A percentile compares a stretch with the other conserved stretches of the same genome.
phyloP scores from a whole-genome alignment of 1,140 invertebrate genomes.

The Drosophila auraria region DNA sequence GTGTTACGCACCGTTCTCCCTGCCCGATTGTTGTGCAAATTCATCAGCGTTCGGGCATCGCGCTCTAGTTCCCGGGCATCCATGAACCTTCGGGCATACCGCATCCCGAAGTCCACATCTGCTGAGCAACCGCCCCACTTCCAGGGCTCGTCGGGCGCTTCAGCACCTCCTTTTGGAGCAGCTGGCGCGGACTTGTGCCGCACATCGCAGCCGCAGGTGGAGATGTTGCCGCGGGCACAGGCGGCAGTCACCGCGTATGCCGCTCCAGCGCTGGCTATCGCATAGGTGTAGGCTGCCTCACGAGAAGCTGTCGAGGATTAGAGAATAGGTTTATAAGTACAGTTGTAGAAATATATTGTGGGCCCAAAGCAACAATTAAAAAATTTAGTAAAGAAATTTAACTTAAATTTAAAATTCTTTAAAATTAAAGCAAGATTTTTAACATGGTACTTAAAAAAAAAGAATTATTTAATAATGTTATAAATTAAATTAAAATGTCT shows the following conservation, averaged over 20 bases:
- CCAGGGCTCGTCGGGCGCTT: conserved; percentile 86
- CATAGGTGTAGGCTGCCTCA: conserved; percentile 96
- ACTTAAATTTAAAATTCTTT: too few relatives aligned
- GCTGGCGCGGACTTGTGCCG: conserved; percentile 56
- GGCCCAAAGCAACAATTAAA: too few relatives aligned
- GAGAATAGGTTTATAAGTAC: background rate
- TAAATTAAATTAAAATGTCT: too few relatives aligned
- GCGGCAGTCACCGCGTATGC: conserved; percentile 95
- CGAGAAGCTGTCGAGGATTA: conserved; percentile 89
- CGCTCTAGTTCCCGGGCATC: conserved; percentile 93
- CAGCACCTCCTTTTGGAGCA: background rate
- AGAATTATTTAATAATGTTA: too few relatives aligned
- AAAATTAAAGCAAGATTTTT: too few relatives aligned
- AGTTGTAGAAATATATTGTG: too few relatives aligned
- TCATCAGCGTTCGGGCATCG: conserved; percentile 96
- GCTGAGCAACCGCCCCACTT: conserved; percentile 96
- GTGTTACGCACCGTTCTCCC: conserved; percentile 92
- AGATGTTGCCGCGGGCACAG: conserved; percentile 95
- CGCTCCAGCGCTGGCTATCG: conserved; percentile 95
- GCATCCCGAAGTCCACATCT: conserved; percentile 91
- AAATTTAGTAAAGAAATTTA: too few relatives aligned
- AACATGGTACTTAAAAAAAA: too few relatives aligned
- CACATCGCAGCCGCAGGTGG: conserved; percentile 93
- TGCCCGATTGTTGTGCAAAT: conserved; percentile 98
- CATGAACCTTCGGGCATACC: conserved; percentile 92